Base-by-base conservation (phyloP, 2,888 invertebrate genomes). In the Heteropelma amictum region DNA sequence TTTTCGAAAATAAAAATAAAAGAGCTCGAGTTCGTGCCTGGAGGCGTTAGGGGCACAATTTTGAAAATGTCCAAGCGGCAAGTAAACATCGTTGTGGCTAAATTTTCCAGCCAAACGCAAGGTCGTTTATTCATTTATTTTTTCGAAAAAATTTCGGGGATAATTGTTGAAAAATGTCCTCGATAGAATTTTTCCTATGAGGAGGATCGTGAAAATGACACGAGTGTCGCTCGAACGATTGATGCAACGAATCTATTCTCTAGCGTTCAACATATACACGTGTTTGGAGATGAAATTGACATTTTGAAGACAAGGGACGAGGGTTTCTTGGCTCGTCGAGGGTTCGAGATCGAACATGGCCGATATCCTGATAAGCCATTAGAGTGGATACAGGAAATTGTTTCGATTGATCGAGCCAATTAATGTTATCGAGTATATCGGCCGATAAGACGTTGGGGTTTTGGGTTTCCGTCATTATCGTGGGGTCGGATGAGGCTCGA, bases 351-450 rank as follows among this genome's bases (percentile, higher is more conserved):
- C 28, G 45, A 23, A 65, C 28, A 45, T 72, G n/a, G 21, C 35
- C 51, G 23, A 49, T 49, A 47, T 40, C 64, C 21, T 14, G 30
- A 56, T 54, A 56, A 45, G 33, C 42, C 53, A 70, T 12, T 10
- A 21, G 33, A 23, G 23, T 17, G 33, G 56, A 21, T 73, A 14
- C 10, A 17, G 53, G 38, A 54, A 70, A 70, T 60, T 53, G 51
- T 45, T 53, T 33, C 60, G 33, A 70, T 64, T 60, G 45, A 70
- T 65, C 47, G 60, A 60, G 45, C 60, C 70, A 74, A 74, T 74
- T 60, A 70, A 70, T 38, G 45, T 65, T 70, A 53, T 53, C 64
- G 51, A 54, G 38, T 26, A 47, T 17, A 64, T 38, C 49, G 42
- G 12, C 21, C 12, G 33, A 40, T 12, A 54, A 53, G 61, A 45